phyloP scores from a whole-genome alignment of 2,797 vertebrate genomes.

The Acipenser transmontanus region DNA sequence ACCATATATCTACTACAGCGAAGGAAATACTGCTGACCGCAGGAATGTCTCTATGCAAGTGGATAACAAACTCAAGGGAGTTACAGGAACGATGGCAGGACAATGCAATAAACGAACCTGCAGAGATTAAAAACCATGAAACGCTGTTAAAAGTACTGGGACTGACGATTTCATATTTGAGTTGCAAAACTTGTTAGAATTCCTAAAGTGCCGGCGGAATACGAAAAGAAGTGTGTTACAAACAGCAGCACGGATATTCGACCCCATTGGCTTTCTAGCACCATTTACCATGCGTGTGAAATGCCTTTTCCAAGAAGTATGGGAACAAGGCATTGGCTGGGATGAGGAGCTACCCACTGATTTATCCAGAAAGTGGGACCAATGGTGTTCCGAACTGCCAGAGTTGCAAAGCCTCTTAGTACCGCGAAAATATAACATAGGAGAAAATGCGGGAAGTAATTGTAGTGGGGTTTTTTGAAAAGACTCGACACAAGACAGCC shows the following conservation, averaged over 20 bases:
- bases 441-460: not conserved
- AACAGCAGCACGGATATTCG: slow-evolving; percentile 16
- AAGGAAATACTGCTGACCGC: too few species aligned
- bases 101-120: too few species aligned
- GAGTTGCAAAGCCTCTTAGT: slow-evolving; percentile 17
- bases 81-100: too few species aligned
- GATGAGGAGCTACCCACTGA: slow-evolving; percentile 16
- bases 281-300: slow-evolving; percentile 24
- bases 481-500: too few species aligned
- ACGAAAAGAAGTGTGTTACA: slow-evolving; percentile 20
- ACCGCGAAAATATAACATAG: slow-evolving; percentile 16
- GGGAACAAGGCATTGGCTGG: slow-evolving; percentile 24
- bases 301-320: slow-evolving; percentile 28
- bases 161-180: slow-evolving; percentile 21
- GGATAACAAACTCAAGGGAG: too few species aligned
- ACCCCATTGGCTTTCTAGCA: slow-evolving; percentile 16
- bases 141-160: slow-evolving; percentile 13
- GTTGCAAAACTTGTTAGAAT: not conserved
- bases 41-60: too few species aligned
- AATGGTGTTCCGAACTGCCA: slow-evolving; percentile 23
- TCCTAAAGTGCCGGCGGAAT: slow-evolving; percentile 15
- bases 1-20: too few species aligned
- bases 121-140: too few species aligned
- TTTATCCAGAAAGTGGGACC: slow-evolving; percentile 20
- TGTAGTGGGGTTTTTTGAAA: too few species aligned